Conservation (phyloP, 2,888 invertebrate species). For the Octonoba sinensis region DNA sequence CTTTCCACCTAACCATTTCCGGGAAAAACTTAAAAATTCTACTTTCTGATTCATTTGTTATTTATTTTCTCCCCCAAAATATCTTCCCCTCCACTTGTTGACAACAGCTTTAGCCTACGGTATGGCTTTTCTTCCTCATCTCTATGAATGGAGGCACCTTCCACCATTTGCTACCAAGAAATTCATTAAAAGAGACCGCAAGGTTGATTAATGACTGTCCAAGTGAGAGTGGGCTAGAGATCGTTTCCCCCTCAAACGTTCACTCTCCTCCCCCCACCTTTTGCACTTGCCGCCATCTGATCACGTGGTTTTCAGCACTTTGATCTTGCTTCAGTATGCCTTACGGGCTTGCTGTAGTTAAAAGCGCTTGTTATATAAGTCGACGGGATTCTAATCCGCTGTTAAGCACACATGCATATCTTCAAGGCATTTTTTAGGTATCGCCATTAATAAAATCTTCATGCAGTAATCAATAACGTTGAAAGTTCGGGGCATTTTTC, state of each 20-base stretch:
- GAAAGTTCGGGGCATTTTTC: background rate
- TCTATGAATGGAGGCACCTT: too few relatives aligned
- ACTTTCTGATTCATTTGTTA: too few relatives aligned
- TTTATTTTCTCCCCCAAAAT: too few relatives aligned
- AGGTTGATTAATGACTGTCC: constrained; percentile 49
- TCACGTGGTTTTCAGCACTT: constrained; percentile 25
- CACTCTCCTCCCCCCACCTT: constrained; percentile 11
- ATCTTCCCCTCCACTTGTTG: too few relatives aligned
- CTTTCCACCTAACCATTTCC: too few relatives aligned
- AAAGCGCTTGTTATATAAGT: constrained; percentile 21
- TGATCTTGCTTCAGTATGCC: constrained; percentile 8
- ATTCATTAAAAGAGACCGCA: constrained; percentile 21
- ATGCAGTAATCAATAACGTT: background rate
- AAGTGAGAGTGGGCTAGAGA: constrained; percentile 7
- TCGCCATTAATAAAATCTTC: constrained; percentile 3
- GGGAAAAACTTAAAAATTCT: too few relatives aligned
- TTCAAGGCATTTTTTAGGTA: background rate
- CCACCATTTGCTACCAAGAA: too few relatives aligned
- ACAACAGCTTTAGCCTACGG: too few relatives aligned
- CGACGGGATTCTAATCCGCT: background rate
- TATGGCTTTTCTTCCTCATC: too few relatives aligned
- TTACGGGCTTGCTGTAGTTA: constrained; percentile 18
- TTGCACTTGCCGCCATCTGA: constrained; percentile 16
- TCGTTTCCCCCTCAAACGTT: constrained; percentile 5
- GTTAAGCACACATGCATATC: constrained; percentile 2